These are phyloP conservation scores for Mimumesa dahlbomi DNA, from an alignment of 2,888 invertebrate genomes.

Conservation along the genomic window DNA sequence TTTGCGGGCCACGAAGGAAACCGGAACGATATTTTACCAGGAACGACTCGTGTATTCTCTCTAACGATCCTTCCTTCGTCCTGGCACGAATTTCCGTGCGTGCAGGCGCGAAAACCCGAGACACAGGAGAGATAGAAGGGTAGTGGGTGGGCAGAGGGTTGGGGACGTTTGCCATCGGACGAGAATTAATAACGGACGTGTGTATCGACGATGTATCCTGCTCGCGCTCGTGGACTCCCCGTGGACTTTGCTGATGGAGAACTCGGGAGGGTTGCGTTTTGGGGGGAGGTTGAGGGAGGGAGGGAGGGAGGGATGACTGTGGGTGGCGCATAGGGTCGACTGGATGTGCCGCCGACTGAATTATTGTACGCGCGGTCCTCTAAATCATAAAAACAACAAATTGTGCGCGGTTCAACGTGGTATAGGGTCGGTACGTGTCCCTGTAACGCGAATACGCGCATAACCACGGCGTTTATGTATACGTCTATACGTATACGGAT, in stretches of 20 bases:
- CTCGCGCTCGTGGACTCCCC: constrained; percentile 68
- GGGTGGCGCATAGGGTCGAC: constrained; percentile 35
- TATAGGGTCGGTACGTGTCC: constrained; percentile 9
- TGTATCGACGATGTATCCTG: constrained; percentile 66
- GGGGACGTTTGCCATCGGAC: constrained; percentile 51
- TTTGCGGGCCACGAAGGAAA: constrained; percentile 57
- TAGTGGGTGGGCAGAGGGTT: constrained; percentile 11
- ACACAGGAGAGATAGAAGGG: constrained; percentile 37
- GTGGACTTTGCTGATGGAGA: constrained; percentile 71
- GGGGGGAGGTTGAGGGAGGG: no score
- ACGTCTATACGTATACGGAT: constrained; percentile 20
- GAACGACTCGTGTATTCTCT: constrained; percentile 52
- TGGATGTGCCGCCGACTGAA: constrained; percentile 69
- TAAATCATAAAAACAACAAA: constrained; percentile 78
- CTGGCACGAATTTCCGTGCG: constrained; percentile 60
- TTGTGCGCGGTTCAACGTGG: constrained; percentile 62
- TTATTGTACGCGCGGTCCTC: constrained; percentile 71
- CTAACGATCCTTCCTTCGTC: constrained; percentile 55
- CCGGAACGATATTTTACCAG: constrained; percentile 63
- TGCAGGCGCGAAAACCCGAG: constrained; percentile 61
- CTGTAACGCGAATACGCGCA: neutral
- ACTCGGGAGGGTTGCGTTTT: constrained; percentile 50
- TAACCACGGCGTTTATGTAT: constrained; percentile 17
- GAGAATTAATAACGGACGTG: constrained; percentile 71
- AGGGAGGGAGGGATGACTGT: neutral